phyloP scores from a whole-genome alignment of 2,797 vertebrate species.

The Danio aesculapii region DNA sequence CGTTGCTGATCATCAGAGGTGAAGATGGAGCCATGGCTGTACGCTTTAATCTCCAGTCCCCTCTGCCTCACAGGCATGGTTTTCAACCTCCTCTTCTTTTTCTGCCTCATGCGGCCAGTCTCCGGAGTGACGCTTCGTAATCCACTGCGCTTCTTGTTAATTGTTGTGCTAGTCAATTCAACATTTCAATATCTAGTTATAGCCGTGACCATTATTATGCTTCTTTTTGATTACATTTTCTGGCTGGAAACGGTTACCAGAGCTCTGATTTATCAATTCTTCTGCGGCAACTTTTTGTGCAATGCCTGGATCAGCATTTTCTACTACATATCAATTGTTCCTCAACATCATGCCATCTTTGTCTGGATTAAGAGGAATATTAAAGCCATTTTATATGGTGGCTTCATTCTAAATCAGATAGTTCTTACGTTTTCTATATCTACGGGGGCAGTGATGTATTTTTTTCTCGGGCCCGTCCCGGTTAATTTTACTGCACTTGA shows the following conservation, averaged over 20 bases:
- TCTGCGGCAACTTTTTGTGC: slow-evolving; percentile 43
- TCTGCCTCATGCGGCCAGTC: slow-evolving; percentile 37
- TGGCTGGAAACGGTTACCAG: slow-evolving; percentile 38
- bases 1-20: not conserved
- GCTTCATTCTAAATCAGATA: slow-evolving; percentile 50
- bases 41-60: slow-evolving; percentile 35
- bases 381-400: slow-evolving; percentile 10
- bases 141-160: slow-evolving; percentile 47
- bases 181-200: slow-evolving; percentile 36
- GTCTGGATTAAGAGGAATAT: slow-evolving; percentile 54
- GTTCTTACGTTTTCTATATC: slow-evolving; percentile 41
- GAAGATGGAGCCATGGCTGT: slow-evolving; percentile 21
- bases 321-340: slow-evolving; percentile 58
- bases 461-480: not conserved
- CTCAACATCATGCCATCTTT: slow-evolving; percentile 31
- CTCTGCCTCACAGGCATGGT: slow-evolving; percentile 11
- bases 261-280: slow-evolving; percentile 35
- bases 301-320: slow-evolving; percentile 62
- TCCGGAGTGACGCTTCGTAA: slow-evolving; percentile 41
- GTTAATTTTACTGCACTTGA: not conserved
- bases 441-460: slow-evolving; percentile 2
- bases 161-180: slow-evolving; percentile 46
- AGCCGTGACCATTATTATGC: slow-evolving; percentile 9
- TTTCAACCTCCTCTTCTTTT: slow-evolving; percentile 45
- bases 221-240: slow-evolving; percentile 1